Percentiles rank a stretch among this genome's conserved stretches.
These are phyloP conservation scores for Sterna hirundo DNA, from an alignment of 2,113 vertebrate genomes.

Conservation along the genomic window DNA sequence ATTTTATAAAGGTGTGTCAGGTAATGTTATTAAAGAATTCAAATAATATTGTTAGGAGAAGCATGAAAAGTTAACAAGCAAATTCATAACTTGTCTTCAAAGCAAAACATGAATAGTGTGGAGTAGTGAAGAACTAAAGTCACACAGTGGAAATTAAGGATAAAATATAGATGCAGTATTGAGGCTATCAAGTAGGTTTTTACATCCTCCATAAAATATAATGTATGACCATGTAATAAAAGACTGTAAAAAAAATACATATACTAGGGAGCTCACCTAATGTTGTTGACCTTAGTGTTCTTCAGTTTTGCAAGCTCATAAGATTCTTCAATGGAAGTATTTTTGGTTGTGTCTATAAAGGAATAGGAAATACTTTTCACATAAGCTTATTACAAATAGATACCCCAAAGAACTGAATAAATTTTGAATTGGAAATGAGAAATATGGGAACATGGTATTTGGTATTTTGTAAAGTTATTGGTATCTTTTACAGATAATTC, in stretches of 20 bases:
- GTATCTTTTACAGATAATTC: not conserved
- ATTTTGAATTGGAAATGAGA: not conserved
- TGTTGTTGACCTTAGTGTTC: not conserved
- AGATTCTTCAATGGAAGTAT: not conserved
- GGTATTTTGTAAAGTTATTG: not conserved
- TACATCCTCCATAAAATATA: conserved; percentile 7
- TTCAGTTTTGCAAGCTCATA: conserved; percentile 1
- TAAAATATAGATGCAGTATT: not conserved
- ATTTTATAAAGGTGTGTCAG: not conserved
- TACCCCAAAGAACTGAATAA: not conserved
- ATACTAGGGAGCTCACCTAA: not conserved
- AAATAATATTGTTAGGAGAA: not conserved
- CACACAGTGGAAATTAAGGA: not conserved
- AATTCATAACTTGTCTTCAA: not conserved
- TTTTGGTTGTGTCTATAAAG: not conserved
- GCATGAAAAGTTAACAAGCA: not conserved
- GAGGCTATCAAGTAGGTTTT: not conserved
- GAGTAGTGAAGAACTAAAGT: not conserved
- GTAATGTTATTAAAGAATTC: not conserved
- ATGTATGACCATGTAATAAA: not conserved
- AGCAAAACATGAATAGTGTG: not conserved
- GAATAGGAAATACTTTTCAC: not conserved
- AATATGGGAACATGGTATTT: not conserved
- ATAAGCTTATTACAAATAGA: not conserved
- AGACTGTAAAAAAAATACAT: not conserved